Percentiles rank a stretch among this genome's conserved stretches.
These are phyloP conservation scores for Pachycephala philippinensis DNA, from an alignment of 2,113 vertebrate genomes.

Conservation along the genomic window DNA sequence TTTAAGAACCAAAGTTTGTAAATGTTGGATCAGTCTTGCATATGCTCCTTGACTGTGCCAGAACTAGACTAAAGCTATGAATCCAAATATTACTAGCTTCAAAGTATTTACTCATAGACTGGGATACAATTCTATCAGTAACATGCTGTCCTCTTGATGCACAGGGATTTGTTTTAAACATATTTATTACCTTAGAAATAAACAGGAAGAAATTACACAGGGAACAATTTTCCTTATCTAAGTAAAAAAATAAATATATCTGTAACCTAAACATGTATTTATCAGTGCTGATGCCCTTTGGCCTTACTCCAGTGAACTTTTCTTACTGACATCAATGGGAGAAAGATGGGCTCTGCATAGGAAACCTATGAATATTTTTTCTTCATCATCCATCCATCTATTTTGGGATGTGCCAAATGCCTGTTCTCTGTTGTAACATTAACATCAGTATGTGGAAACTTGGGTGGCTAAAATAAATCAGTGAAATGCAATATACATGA, in stretches of 20 bases:
- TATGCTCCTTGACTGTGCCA: background rate
- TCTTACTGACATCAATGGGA: background rate
- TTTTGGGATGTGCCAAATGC: conserved; percentile 68
- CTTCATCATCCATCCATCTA: conserved; percentile 50
- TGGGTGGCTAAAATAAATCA: conserved; percentile 66
- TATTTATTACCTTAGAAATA: background rate
- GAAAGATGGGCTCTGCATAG: conserved; percentile 6
- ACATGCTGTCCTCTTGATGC: background rate
- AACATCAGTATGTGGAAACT: conserved; percentile 64
- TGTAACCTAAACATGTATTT: background rate
- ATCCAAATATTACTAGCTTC: background rate
- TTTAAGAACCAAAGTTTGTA: background rate
- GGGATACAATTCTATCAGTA: background rate
- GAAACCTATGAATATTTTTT: conserved; percentile 41
- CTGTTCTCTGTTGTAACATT: conserved; percentile 68
- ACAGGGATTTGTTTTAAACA: background rate
- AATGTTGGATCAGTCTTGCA: background rate
- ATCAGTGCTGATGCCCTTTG: background rate
- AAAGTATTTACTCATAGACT: background rate
- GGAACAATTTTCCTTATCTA: background rate
- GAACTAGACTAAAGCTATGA: background rate
- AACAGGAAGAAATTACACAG: background rate
- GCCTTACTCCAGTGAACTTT: background rate
- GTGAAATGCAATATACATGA: conserved; percentile 64
- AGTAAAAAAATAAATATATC: background rate